A percentile compares a stretch with the other conserved stretches of the same genome.
phyloP scores from a whole-genome alignment of 2,888 invertebrate species.

The Neoaliturus tenellus region DNA sequence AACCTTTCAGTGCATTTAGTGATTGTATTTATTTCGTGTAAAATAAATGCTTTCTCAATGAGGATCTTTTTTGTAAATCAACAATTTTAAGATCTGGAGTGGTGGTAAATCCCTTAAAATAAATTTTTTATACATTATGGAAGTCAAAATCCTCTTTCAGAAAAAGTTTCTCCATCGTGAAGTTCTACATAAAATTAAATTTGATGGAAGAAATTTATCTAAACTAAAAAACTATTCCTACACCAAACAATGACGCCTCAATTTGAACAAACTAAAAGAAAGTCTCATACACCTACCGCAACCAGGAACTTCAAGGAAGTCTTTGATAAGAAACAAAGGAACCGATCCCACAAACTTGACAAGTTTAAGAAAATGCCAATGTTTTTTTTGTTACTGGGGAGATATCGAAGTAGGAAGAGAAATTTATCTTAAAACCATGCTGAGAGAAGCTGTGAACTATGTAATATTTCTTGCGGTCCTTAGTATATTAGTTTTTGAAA shows the following conservation, averaged over 20 bases:
- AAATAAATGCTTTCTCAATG: too few species aligned
- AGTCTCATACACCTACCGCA: background rate
- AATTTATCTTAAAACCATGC: background rate
- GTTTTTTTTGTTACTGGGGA: background rate
- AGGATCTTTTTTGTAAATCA: too few species aligned
- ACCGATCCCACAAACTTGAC: background rate
- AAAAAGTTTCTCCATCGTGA: too few species aligned
- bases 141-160: too few species aligned
- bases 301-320: background rate
- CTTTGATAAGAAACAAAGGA: background rate
- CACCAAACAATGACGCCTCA: background rate
- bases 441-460: background rate
- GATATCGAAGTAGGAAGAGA: background rate
- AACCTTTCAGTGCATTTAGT: too few species aligned
- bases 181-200: too few species aligned
- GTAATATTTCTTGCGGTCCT: background rate
- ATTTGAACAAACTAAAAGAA: background rate
- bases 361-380: background rate
- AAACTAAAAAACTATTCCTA: background rate
- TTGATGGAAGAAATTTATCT: too few species aligned
- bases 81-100: too few species aligned
- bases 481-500: background rate
- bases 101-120: too few species aligned
- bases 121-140: too few species aligned
- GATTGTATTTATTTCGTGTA: too few species aligned